Evolutionary conservation across 2,888 invertebrate species (phyloP).

Genomic region (Lepidocyrtoides sp.): DNA sequence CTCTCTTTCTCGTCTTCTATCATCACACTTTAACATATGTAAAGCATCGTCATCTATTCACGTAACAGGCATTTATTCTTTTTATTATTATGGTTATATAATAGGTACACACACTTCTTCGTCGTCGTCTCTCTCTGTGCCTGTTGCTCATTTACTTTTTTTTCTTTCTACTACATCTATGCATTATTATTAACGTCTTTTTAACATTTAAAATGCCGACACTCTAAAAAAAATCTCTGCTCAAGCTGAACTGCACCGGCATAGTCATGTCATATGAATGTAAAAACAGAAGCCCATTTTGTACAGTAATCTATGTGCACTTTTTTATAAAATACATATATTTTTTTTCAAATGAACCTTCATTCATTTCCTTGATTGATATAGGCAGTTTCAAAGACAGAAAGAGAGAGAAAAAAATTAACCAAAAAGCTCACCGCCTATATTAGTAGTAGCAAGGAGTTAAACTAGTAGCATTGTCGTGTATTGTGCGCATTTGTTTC

Average conservation of each 20-base stretch:
- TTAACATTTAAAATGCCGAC: conserved; percentile 71
- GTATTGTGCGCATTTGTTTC: neutral
- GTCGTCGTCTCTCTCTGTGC: conserved; percentile 15
- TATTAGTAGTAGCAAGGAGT: neutral
- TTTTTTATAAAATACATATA: conserved; percentile 52
- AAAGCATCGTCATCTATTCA: neutral
- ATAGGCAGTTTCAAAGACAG: conserved; percentile 61
- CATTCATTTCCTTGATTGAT: conserved; percentile 78
- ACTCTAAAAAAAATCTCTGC: conserved; percentile 36
- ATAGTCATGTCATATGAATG: conserved; percentile 11
- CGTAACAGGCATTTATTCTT: conserved; percentile 38
- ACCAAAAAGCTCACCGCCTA: conserved; percentile 72
- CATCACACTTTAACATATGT: conserved; percentile 65
- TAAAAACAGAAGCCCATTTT: conserved; percentile 73
- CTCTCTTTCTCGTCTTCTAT: conserved; percentile 27
- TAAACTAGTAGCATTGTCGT: too few species aligned
- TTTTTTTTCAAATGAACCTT: conserved; percentile 60
- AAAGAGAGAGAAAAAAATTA: conserved; percentile 55
- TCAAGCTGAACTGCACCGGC: neutral
- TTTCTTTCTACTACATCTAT: conserved; percentile 14
- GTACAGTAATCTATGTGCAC: conserved; percentile 41
- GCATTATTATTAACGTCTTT: conserved; percentile 19
- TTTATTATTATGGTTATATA: conserved; percentile 37
- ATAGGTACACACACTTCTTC: conserved; percentile 8
- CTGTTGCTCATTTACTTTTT: conserved; percentile 73